Conservation (phyloP, 1,140 invertebrate genomes). For the Diabrotica virgifera region DNA sequence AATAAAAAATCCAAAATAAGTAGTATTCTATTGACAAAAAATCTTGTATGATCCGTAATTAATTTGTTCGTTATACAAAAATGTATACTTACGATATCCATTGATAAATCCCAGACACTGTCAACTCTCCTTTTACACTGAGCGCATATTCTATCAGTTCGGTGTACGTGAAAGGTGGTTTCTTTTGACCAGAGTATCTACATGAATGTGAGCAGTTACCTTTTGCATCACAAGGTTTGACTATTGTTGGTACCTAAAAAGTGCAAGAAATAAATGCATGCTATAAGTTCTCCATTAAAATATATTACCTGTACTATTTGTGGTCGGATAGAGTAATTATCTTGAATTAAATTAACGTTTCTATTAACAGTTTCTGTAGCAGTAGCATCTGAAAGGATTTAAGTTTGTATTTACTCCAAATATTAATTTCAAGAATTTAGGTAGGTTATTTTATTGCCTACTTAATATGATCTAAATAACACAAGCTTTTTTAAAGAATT, state of each 20-base stretch:
- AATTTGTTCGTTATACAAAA: too few species aligned
- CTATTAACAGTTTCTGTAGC: neutral
- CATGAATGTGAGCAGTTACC: conserved; percentile 3
- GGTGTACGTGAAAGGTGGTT: conserved; percentile 82
- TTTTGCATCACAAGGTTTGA: conserved; percentile 2
- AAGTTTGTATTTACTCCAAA: neutral
- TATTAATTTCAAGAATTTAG: too few species aligned
- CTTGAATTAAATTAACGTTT: neutral
- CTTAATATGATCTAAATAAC: too few species aligned
- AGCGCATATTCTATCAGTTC: conserved; percentile 84
- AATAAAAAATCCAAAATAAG: too few species aligned
- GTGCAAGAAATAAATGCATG: neutral
- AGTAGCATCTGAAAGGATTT: neutral
- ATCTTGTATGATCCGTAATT: too few species aligned
- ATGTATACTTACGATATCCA: conserved; percentile 83
- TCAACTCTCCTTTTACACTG: conserved; percentile 77
- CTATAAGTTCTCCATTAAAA: neutral
- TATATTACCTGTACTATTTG: conserved; percentile 15
- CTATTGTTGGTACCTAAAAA: conserved; percentile 14
- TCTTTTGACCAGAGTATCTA: conserved; percentile 53
- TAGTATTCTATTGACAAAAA: too few species aligned
- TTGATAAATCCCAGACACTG: conserved; percentile 86
- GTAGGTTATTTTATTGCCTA: too few species aligned
- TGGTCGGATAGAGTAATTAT: neutral
- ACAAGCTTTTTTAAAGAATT: too few species aligned